Conservation (phyloP, 2,797 vertebrate species). For the Enteromius viviparus region DNA sequence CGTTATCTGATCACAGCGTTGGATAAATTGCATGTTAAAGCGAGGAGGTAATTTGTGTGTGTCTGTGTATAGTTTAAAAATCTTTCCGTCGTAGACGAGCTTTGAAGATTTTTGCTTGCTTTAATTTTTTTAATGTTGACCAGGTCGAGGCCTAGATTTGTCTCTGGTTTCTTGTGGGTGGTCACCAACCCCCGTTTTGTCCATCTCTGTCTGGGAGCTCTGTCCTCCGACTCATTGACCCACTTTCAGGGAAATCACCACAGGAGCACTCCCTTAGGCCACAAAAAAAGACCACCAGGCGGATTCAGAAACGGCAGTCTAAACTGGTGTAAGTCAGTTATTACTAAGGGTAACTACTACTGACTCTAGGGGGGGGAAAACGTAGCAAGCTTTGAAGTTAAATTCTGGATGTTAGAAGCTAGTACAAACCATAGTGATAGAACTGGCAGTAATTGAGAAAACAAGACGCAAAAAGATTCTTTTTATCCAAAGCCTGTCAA, state of each 20-base stretch:
- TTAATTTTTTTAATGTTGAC: background rate
- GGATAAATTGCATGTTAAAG: slow-evolving; percentile 57
- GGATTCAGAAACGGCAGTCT: background rate
- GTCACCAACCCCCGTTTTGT: slow-evolving; percentile 67
- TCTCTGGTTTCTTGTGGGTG: slow-evolving; percentile 38
- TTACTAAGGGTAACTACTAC: background rate
- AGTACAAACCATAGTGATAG: background rate
- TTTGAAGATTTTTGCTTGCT: slow-evolving; percentile 6
- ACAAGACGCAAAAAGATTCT: slow-evolving; percentile 46
- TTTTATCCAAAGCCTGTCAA: slow-evolving; percentile 57
- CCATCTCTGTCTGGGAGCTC: slow-evolving; percentile 70
- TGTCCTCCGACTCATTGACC: slow-evolving; percentile 71
- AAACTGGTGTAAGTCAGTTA: background rate
- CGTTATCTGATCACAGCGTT: slow-evolving; percentile 66
- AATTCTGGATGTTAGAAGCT: slow-evolving; percentile 16
- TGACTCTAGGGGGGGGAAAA: background rate
- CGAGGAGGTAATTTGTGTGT: slow-evolving; percentile 26
- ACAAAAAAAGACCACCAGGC: slow-evolving; percentile 1
- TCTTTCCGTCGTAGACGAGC: background rate
- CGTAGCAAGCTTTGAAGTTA: background rate
- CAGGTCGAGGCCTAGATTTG: background rate
- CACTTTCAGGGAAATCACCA: slow-evolving; percentile 74
- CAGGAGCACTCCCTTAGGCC: slow-evolving; percentile 63
- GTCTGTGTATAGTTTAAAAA: slow-evolving; percentile 20
- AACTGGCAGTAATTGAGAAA: slow-evolving; percentile 62